Conservation (phyloP, 2,113 vertebrate genomes). For the Plecturocebus donacophilus region DNA sequence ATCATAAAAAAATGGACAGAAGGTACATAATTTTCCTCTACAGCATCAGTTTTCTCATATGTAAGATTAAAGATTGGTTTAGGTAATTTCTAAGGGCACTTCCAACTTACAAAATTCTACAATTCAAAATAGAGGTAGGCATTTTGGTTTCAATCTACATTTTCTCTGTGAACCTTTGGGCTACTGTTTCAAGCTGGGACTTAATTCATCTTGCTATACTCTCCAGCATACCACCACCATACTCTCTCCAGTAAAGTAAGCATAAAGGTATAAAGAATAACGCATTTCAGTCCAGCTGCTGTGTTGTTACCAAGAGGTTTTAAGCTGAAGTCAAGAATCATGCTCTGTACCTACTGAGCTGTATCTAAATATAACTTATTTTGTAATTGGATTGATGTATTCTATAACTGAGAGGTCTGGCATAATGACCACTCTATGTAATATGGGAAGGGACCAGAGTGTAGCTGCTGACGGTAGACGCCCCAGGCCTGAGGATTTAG, state of each 20-base stretch:
- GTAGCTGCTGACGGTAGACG: too few relatives aligned
- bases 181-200: not conserved
- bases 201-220: not conserved
- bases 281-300: not conserved
- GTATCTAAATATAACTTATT: not conserved
- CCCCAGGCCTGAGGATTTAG: not conserved
- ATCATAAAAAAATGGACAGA: not conserved
- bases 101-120: not conserved
- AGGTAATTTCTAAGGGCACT: not conserved
- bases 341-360: not conserved
- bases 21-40: not conserved
- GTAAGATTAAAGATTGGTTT: not conserved
- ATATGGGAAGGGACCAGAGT: not conserved
- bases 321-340: not conserved
- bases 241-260: not conserved
- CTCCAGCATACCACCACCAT: not conserved
- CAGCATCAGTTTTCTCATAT: not conserved
- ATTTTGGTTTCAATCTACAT: not conserved
- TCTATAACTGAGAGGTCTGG: not conserved
- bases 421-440: not conserved
- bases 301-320: not conserved
- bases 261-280: not conserved
- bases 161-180: not conserved
- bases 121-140: not conserved
- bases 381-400: not conserved